Base-by-base conservation (phyloP, 2,888 invertebrate species). In the Sisyra nigra region DNA sequence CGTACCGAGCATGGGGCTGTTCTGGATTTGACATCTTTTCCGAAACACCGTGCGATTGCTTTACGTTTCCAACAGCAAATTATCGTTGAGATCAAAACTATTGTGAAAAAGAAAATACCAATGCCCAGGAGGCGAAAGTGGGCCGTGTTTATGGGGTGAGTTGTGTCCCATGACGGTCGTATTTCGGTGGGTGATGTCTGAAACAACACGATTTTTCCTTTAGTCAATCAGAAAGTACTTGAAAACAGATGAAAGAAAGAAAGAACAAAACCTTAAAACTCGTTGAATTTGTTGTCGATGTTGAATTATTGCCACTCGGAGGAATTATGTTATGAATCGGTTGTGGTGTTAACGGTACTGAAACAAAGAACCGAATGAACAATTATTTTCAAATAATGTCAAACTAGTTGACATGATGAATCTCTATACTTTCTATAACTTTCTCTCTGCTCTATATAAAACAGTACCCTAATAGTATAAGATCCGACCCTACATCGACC, bases 321-420 rank as follows among this genome's bases (percentile, higher is more conserved):
- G 71, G 71, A 52, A 74, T 71, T 50, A 75, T 69, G 53, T 75
- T 74, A 57, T 68, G 68, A 49, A 76, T 76, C 9, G 75, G 73
- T 53, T 65, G 62, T 44, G 70, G 67, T 19, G 68, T 69, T 47
- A 69, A 56, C 18, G 74, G 71, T 53, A 74, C 75, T 74, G 62
- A 30, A 56, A 54, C 35, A 45, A 45, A 48, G 46, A 35, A 47
- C 42, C 13, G 6, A 7, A 6, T 30, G 9, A 13, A 14, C 4
- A 30, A 31, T 9, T 9, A 11, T 13, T 29, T 13, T 36, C 6
- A 6, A 6, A n/a, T n/a, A n/a, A n/a, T n/a, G n/a, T n/a, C n/a
- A n/a, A n/a, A n/a, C n/a, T n/a, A n/a, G n/a, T n/a, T n/a, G n/a
- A n/a, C n/a, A n/a, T n/a, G n/a, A n/a, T n/a, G n/a, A n/a, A n/a